These are phyloP conservation scores for Palythoa grandis DNA, from an alignment of 92 coral and sea anemone species.

Conservation along the genomic window DNA sequence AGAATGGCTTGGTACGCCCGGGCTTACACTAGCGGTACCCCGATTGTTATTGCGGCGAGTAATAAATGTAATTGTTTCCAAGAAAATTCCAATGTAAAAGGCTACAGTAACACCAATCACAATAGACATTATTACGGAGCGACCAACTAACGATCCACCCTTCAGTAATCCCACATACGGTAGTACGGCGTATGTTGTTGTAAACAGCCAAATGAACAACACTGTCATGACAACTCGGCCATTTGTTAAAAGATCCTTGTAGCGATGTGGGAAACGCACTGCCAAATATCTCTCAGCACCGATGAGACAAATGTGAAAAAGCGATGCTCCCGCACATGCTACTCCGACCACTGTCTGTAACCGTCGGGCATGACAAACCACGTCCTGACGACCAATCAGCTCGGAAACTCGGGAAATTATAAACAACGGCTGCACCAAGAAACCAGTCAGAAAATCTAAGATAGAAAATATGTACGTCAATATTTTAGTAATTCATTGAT, in stretches of 20 bases:
- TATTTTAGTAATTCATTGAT: too few species aligned
- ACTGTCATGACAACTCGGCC: background rate
- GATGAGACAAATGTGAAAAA: background rate
- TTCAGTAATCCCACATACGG: background rate
- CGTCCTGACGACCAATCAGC: background rate
- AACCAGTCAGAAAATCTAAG: constrained; percentile 9
- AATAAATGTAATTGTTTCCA: background rate
- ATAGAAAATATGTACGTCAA: background rate
- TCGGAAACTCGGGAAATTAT: background rate
- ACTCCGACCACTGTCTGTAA: background rate
- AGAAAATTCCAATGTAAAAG: background rate
- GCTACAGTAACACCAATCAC: background rate
- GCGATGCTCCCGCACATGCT: background rate
- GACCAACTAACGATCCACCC: background rate
- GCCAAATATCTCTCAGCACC: constrained; percentile 5
- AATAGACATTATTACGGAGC: background rate
- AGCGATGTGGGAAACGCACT: background rate
- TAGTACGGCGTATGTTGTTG: background rate
- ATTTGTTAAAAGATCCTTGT: background rate
- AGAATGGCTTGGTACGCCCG: too few species aligned
- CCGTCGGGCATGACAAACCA: background rate
- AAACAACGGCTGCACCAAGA: background rate
- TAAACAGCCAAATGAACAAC: constrained; percentile 10
- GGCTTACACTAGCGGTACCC: too few species aligned
- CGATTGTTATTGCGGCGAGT: background rate